Evolutionary conservation across 2,113 vertebrate species (phyloP), one percentile per base, ranked within the genome.

Genomic region (Albula glossodonta): DNA sequence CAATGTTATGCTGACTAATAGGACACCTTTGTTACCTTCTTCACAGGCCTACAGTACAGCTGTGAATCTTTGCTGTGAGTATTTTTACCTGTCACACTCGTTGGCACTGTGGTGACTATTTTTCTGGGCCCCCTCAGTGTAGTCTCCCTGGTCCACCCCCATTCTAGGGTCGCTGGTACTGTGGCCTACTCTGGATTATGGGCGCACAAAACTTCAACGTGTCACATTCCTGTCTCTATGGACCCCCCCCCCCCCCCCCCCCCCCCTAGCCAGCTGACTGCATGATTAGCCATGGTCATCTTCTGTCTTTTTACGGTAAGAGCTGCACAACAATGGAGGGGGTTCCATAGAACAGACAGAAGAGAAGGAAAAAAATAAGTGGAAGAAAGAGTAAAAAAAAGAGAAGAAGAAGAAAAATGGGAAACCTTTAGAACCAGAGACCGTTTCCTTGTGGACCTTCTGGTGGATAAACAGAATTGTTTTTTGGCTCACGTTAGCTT

Each of bases 401-500:
- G 83, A 63, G 70, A 78, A 70, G 51, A 82, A 6, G 48, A 81
- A 81, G 74, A n/a, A 78, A 70, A 85, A 31, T 22, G 22, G n/a
- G n/a, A 22, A 60, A 19, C 60, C 17, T 22, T 6, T 25, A 74
- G 1, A 74, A 8, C n/a, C 70, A 8, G 70, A 8, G 70, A 31
- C 2, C 8, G 57, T 22, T 41, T 56, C 12, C 53, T 12, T 74
- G 70, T 10, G n/a, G 70, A 22, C n/a, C 22, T 8, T 5, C 22
- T 2, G n/a, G 70, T 31, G 22, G 70, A 74, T 74, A 74, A 74
- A 74, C 70, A 74, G 70, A 31, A 74, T 7, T 7, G 4, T 74
- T 74, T 56, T 19, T 96, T 95, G 93, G 95, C 95, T 96, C 96
- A 96, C 95, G 96, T 98, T 97, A 97, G 96, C 95, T 96, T 97